Conservation (phyloP, 2,797 vertebrate species). For the Stomatorhinus walkeri region DNA sequence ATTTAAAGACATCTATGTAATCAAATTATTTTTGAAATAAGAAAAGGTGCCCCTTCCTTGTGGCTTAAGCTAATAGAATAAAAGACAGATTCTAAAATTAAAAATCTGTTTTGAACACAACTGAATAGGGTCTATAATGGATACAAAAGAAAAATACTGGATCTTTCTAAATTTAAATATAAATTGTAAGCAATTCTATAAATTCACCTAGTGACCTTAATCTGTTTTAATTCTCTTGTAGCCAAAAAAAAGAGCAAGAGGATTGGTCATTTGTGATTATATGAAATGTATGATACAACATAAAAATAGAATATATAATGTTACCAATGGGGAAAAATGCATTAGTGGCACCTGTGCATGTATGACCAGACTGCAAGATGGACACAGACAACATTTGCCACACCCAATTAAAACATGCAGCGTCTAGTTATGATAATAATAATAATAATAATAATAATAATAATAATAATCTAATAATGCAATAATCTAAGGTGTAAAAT, state of each 20-base stretch:
- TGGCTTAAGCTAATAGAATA: background rate
- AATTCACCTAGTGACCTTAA: constrained; percentile 61
- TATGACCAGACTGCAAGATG: background rate
- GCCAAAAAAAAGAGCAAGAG: constrained; percentile 47
- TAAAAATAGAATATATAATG: background rate
- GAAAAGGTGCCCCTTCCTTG: background rate
- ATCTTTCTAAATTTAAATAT: constrained; percentile 39
- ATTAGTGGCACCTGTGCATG: background rate
- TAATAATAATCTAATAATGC: background rate
- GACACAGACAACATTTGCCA: constrained; percentile 15
- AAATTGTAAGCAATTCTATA: constrained; percentile 57
- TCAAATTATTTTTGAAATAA: background rate
- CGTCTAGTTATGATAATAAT: background rate
- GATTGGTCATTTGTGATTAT: constrained; percentile 43
- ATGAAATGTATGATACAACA: background rate
- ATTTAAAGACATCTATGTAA: background rate
- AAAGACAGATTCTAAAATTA: background rate
- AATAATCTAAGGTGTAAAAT: background rate
- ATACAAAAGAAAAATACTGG: constrained; percentile 26
- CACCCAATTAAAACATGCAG: constrained; percentile 38
- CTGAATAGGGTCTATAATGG: constrained; percentile 28
- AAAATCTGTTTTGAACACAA: background rate
- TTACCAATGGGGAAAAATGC: background rate
- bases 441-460: background rate
- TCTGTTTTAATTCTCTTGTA: constrained; percentile 43